Base-by-base conservation (phyloP, 2,113 vertebrate genomes). In the Hypanus sabinus region DNA sequence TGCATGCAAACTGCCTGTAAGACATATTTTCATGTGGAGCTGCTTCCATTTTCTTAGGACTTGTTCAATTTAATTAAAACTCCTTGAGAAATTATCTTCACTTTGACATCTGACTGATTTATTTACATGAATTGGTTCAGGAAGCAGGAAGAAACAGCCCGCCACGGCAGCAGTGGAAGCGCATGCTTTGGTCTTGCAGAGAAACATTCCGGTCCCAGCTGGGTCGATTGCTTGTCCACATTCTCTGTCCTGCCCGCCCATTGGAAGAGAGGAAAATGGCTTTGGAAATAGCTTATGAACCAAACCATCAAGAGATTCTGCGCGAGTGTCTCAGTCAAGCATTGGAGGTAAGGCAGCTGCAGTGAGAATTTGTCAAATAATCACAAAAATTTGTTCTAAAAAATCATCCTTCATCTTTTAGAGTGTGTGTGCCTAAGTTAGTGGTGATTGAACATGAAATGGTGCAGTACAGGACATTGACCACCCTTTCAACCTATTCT, bases 121-220 rank as follows among this genome's bases (percentile, higher is more conserved):
- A 65, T 70, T n/a, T 30, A 94, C 36, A 30, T 65, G 24, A 73
- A 46, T 93, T 73, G 20, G 14, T 88, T 75, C 96, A 97, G 97
- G 96, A 96, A 94, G 94, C 96, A 2, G 96, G 97, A 94, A 97
- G 97, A 94, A 96, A 96, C 16, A 97, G 95, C 83, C 94, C 96
- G 9, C 97, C 97, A 0, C 97, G 97, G 68, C 98, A 98, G 71
- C 98, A 98, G 95, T 99, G 98, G 98, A 96, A 95, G 71, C 97
- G 97, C 94, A 98, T 99, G 95, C 95, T 99, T 0, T 97, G 97
- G 96, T 97, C 97, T 0, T 98, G 98, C 94, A 98, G 98, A 33
- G 99, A 99, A 94, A 98, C 97, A 0, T 99, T 99, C 95, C 96
- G 98, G 93, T 96, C 97, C 0, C 99, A 99, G 65, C 97, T 99